These are phyloP conservation scores for Omphaloscelis lunosa DNA, from an alignment of 2,888 invertebrate species.

Conservation along the genomic window DNA sequence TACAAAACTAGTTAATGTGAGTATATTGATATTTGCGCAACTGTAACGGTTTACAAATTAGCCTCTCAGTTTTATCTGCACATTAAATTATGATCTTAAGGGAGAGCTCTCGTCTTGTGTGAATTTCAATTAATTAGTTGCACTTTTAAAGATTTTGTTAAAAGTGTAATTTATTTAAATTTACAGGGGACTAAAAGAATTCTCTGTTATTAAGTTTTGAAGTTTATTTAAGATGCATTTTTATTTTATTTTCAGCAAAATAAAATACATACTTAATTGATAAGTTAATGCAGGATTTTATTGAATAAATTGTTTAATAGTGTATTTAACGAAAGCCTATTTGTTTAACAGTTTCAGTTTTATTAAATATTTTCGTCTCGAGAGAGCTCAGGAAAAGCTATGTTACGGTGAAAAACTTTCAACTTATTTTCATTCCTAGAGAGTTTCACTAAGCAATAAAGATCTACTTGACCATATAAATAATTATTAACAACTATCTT, in stretches of 20 bases:
- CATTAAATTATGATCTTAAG: constrained; percentile 80
- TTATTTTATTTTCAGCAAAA: background rate
- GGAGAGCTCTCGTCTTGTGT: constrained; percentile 61
- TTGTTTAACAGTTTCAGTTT: background rate
- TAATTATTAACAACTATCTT: background rate
- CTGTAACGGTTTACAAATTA: constrained; percentile 81
- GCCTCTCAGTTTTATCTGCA: constrained; percentile 80
- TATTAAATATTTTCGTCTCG: background rate
- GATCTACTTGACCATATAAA: background rate
- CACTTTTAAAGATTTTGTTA: background rate
- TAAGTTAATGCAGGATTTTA: background rate
- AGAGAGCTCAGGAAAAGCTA: background rate
- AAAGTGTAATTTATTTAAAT: background rate
- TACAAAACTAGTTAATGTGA: constrained; percentile 60
- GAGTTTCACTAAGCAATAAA: background rate
- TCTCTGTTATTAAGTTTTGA: background rate
- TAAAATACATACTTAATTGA: background rate
- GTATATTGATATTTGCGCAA: constrained; percentile 77
- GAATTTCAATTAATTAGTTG: constrained; percentile 4
- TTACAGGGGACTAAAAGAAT: background rate
- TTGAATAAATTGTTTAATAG: background rate
- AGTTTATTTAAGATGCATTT: too few relatives aligned
- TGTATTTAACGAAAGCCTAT: background rate
- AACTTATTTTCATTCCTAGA: background rate
- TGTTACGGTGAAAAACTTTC: background rate